Base-by-base conservation (phyloP, 2,113 vertebrate species). In the Lamprologus lemairii region DNA sequence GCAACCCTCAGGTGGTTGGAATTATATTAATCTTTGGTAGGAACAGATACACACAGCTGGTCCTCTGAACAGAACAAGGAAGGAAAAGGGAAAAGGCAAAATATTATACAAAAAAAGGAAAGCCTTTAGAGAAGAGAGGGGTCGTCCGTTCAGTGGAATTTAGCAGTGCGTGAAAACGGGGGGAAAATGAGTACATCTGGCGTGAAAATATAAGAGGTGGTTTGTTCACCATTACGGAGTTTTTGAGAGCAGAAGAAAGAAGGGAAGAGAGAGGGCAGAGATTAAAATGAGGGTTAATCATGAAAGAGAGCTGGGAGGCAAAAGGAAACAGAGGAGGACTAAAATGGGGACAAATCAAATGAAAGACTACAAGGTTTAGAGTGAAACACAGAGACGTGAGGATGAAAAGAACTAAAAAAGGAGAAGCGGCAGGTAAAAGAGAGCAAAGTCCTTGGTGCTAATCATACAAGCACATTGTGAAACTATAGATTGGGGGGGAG, bases 171-270 rank as follows among this genome's bases (percentile, higher is more conserved):
- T 94, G 88, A 93, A 92, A 93, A 83, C 53, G 86, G 53, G 28
- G 79, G 92, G 4, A 63, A 92, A 94, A 91, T 84, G 87, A 91
- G 87, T 87, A 92, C 71, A 87, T 93, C 88, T 94, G 93, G 84
- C 35, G 55, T 83, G 83, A 89, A 93, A 93, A 92, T 49, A 84
- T 58, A 78, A 94, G 90, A 93, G 88, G 88, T 89, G 88, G 91
- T 89, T 90, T 49, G 82, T 86, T 86, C 54, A 86, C 82, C 84
- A 92, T 88, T 73, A 75, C 35, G 23, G 85, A 90, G 85, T 21
- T 92, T 93, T 86, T 80, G 79, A 90, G 71, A 81, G 21, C 54
- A 83, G 80, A 86, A 84, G 80, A 89, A 90, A 73, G 42, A 40
- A 21, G 28, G 81, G 54, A 83, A 83, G 23, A 42, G 19, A 88